phyloP scores from a whole-genome alignment of 2,113 vertebrate species.

The Perognathus longimembris region DNA sequence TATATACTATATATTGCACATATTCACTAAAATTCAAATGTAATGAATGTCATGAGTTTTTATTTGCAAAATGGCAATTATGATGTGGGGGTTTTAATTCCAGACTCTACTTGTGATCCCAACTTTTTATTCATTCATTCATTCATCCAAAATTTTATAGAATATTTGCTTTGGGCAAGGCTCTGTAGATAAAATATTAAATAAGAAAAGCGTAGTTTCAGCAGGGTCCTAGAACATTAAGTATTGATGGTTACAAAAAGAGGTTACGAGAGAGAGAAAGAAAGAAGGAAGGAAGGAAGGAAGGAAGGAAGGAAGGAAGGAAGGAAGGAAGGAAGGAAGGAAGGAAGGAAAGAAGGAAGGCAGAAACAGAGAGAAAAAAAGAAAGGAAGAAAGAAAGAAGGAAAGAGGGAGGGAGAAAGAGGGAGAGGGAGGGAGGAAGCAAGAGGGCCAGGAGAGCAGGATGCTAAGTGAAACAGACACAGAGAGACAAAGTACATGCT shows the following conservation, averaged over 20 bases:
- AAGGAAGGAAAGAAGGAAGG: too few relatives aligned
- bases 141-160: neutral
- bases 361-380: too few relatives aligned
- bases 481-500: neutral
- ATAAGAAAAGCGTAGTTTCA: neutral
- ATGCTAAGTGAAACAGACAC: too few relatives aligned
- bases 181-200: neutral
- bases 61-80: slow-evolving; percentile 14
- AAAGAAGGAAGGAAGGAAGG: too few relatives aligned
- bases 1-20: neutral
- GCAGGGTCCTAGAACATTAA: neutral
- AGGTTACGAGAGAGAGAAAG: neutral
- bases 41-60: neutral
- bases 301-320: too few relatives aligned
- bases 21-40: slow-evolving; percentile 5
- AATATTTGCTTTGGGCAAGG: neutral
- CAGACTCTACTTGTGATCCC: neutral
- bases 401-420: too few relatives aligned
- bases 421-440: too few relatives aligned
- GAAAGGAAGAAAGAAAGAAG: too few relatives aligned
- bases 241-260: neutral
- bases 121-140: neutral
- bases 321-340: too few relatives aligned
- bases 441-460: too few relatives aligned
- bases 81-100: neutral